Evolutionary conservation across 1,140 invertebrate genomes (phyloP).

Genomic region (Plodia interpunctella): DNA sequence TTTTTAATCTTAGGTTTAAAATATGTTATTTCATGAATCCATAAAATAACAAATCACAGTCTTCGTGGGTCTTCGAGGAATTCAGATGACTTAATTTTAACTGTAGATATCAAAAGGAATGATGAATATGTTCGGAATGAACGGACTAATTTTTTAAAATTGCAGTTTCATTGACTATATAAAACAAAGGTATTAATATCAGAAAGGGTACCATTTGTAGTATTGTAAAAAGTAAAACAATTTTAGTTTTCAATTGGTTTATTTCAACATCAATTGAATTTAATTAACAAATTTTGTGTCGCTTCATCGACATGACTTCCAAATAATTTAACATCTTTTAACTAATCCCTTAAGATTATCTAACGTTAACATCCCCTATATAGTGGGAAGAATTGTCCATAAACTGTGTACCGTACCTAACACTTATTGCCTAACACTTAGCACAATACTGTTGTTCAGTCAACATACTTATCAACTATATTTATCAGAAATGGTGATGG

Average conservation of each 20-base stretch:
- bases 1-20: too few relatives aligned
- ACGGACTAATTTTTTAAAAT: too few relatives aligned
- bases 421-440: background rate
- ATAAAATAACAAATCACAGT: too few relatives aligned
- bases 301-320: background rate
- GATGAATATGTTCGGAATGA: too few relatives aligned
- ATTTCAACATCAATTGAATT: constrained; percentile 4
- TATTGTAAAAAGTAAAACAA: background rate
- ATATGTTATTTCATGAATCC: too few relatives aligned
- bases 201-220: too few relatives aligned
- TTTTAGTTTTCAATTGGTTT: background rate
- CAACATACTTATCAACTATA: constrained; percentile 1
- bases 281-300: constrained; percentile 3
- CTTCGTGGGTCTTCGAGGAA: too few relatives aligned
- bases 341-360: background rate
- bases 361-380: constrained; percentile 4
- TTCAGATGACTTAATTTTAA: too few relatives aligned
- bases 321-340: background rate
- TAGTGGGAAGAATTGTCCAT: constrained; percentile 4
- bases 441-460: background rate
- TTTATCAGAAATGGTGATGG: background rate
- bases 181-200: too few relatives aligned
- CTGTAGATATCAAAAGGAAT: too few relatives aligned
- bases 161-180: too few relatives aligned
- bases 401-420: background rate